Evolutionary conservation across 37 sponge, comb jelly and placozoan genomes (phyloP).

Genomic region (Tethya wilhelma): DNA sequence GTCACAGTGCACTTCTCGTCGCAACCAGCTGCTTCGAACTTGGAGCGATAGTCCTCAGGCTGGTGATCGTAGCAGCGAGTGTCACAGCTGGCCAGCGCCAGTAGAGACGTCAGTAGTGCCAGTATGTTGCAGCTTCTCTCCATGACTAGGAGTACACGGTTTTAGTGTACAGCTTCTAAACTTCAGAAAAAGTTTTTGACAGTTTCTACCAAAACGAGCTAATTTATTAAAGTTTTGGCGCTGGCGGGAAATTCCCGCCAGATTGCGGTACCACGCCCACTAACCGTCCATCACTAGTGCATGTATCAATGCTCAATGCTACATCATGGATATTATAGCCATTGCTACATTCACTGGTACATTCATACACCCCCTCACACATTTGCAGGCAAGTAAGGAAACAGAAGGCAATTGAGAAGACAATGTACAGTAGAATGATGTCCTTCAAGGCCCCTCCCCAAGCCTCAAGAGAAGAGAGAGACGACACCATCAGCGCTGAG

Average conservation of each 20-base stretch:
- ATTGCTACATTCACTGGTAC: no score
- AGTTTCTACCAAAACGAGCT: no score
- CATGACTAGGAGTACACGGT: background rate
- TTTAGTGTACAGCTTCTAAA: background rate
- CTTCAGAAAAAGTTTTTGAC: background rate
- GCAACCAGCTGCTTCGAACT: conserved; percentile 55
- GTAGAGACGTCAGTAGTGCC: background rate
- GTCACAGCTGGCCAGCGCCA: background rate
- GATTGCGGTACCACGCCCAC: no score
- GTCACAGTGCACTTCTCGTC: conserved; percentile 57
- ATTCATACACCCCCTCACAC: background rate
- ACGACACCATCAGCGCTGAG: conserved; percentile 1
- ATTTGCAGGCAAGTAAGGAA: conserved; percentile 45
- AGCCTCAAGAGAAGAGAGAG: background rate
- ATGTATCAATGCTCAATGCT: no score
- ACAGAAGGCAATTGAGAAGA: conserved; percentile 63
- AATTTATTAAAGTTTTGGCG: no score
- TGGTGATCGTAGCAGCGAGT: conserved; percentile 75
- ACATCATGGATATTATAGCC: no score
- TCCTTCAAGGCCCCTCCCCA: background rate
- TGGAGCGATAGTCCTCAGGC: conserved; percentile 54
- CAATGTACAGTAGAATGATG: conserved; percentile 42
- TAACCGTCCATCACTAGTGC: no score
- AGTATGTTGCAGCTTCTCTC: background rate
- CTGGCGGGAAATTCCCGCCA: no score